Conservation (phyloP, 2,888 invertebrate genomes). For the Elegia similella region DNA sequence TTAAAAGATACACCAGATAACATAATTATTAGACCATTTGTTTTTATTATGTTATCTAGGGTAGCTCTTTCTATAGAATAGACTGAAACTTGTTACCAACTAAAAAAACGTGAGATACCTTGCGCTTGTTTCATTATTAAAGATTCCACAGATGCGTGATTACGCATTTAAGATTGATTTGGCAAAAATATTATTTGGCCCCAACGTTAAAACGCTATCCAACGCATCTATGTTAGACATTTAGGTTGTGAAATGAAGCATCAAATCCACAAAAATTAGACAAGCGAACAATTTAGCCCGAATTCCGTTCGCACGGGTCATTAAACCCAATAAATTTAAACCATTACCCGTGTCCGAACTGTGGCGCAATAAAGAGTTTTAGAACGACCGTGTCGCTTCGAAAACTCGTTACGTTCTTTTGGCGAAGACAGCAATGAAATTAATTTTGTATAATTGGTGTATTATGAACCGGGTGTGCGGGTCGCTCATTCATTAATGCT, state of each 20-base stretch:
- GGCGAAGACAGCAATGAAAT: conserved; percentile 64
- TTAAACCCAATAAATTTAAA: conserved; percentile 78
- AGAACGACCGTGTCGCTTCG: conserved; percentile 61
- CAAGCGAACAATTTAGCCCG: conserved; percentile 67
- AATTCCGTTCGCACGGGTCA: conserved; percentile 66
- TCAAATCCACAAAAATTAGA: conserved; percentile 73
- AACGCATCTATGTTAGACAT: conserved; percentile 38
- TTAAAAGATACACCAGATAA: too few species aligned
- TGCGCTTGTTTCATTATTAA: too few species aligned
- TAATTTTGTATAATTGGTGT: conserved; percentile 63
- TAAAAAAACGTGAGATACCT: too few species aligned
- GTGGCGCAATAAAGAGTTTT: conserved; percentile 62
- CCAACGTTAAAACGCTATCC: conserved; percentile 23
- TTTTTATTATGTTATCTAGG: too few species aligned
- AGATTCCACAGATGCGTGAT: too few species aligned
- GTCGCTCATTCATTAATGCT: conserved; percentile 28
- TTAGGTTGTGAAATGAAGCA: conserved; percentile 58
- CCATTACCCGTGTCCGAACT: conserved; percentile 72
- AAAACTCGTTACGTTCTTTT: conserved; percentile 66
- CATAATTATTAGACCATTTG: too few species aligned
- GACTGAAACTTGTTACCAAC: too few species aligned
- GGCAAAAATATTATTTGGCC: neutral
- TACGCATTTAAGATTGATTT: too few species aligned
- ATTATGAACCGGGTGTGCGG: conserved; percentile 41
- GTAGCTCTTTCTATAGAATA: too few species aligned